Evolutionary conservation across 1,140 invertebrate species (phyloP).

Genomic region (Meloidogyne exigua): DNA sequence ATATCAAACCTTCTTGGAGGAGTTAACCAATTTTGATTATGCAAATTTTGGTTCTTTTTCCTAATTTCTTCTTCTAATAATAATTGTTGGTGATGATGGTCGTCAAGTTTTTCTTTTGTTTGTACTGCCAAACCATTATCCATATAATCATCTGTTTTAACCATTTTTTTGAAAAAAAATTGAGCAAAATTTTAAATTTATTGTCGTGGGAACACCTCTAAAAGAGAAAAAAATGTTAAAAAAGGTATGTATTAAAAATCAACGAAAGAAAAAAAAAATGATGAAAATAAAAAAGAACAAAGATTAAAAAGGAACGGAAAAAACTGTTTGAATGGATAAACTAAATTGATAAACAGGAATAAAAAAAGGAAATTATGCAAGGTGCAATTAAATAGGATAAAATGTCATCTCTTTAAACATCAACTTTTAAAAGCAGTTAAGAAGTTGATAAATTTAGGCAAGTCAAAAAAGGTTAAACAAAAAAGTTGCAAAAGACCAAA

Average conservation of each 20-base stretch:
- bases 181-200: neutral
- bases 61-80: neutral
- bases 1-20: neutral
- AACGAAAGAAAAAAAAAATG: constrained; percentile 21
- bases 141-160: constrained; percentile 27
- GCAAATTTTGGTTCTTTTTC: neutral
- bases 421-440: too few relatives aligned
- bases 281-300: constrained; percentile 8
- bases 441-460: neutral
- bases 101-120: neutral
- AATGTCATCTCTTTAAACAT: too few relatives aligned
- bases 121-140: neutral
- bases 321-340: neutral
- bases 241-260: neutral
- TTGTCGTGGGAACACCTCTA: neutral
- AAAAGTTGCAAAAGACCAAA: neutral
- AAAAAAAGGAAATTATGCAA: too few relatives aligned
- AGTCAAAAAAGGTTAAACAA: neutral
- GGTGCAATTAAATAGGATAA: neutral
- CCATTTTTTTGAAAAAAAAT: constrained; percentile 11
- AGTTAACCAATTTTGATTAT: neutral
- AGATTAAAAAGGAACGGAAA: neutral
- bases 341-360: neutral
- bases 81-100: neutral
- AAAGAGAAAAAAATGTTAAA: neutral